Evolutionary conservation across 2,797 vertebrate species (phyloP).

Genomic region (Oophaga sylvatica): DNA sequence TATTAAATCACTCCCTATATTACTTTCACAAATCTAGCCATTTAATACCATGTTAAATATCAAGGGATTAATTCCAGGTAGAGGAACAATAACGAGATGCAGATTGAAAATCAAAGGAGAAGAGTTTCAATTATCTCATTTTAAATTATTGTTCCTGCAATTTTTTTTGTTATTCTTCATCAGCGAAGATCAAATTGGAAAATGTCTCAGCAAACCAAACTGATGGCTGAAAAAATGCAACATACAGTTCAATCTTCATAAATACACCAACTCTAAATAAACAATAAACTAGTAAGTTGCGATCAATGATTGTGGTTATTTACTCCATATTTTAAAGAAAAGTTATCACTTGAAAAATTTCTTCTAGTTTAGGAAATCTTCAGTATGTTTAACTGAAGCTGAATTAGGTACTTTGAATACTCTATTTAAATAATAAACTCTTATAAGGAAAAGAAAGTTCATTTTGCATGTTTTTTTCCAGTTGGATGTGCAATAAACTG

Average conservation of each 20-base stretch:
- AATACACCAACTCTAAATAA: no score
- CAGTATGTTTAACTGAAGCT: no score
- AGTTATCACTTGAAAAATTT: not conserved
- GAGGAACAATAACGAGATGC: slow-evolving; percentile 1
- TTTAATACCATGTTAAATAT: not conserved
- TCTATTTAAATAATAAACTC: no score
- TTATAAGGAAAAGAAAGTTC: no score
- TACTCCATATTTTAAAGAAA: not conserved
- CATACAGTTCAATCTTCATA: not conserved
- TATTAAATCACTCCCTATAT: not conserved
- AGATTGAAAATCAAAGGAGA: slow-evolving; percentile 5
- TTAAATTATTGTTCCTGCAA: not conserved
- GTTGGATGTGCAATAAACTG: no score
- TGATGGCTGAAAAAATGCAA: not conserved
- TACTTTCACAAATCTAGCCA: not conserved
- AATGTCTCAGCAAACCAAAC: not conserved
- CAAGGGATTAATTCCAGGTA: not conserved
- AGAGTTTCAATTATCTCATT: not conserved
- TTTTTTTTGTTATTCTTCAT: not conserved
- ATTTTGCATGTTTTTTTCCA: no score
- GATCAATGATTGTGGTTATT: not conserved
- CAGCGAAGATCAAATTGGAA: not conserved
- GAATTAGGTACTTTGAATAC: no score
- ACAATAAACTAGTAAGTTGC: not conserved
- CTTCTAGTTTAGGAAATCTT: no score